Evolutionary conservation across 2,113 vertebrate species (phyloP).

Genomic region (Oryzias curvinotus): DNA sequence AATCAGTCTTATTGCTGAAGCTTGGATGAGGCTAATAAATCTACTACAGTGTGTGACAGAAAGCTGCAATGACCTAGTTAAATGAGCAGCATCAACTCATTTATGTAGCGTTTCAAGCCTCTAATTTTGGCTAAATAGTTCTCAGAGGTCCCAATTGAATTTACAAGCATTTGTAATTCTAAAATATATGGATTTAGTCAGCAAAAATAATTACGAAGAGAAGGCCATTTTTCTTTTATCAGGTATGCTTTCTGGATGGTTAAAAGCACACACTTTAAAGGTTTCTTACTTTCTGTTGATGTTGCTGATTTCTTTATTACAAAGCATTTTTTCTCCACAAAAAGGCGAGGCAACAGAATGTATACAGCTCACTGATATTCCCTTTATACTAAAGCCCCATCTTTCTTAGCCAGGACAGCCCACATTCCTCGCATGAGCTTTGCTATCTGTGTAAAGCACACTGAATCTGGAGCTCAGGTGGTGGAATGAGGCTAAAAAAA

Average conservation of each 20-base stretch:
- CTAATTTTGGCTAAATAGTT: too few species aligned
- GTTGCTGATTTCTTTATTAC: conserved; percentile 31
- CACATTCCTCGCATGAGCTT: conserved; percentile 64
- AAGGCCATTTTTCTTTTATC: not conserved
- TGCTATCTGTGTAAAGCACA: conserved; percentile 59
- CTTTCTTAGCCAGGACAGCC: conserved; percentile 69
- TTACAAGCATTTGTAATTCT: too few species aligned
- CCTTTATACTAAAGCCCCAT: conserved; percentile 62
- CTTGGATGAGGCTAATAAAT: too few species aligned
- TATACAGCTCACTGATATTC: conserved; percentile 62
- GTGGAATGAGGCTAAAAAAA: conserved; percentile 72
- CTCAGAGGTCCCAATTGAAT: too few species aligned
- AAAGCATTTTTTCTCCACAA: conserved; percentile 50
- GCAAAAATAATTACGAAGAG: conserved; percentile 4
- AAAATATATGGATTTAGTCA: not conserved
- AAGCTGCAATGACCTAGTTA: too few species aligned
- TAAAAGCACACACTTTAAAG: not conserved
- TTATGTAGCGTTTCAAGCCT: too few species aligned
- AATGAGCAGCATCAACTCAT: too few species aligned
- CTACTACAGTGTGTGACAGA: too few species aligned
- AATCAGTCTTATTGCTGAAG: too few species aligned
- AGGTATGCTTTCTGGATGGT: not conserved
- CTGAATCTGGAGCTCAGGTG: conserved; percentile 74
- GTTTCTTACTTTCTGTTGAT: conserved; percentile 23
- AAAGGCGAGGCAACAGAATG: conserved; percentile 35